Evolutionary conservation across 2,888 invertebrate species (phyloP), one percentile per base, ranked within the genome.

Genomic region (Ptycholaimellus sp.): DNA sequence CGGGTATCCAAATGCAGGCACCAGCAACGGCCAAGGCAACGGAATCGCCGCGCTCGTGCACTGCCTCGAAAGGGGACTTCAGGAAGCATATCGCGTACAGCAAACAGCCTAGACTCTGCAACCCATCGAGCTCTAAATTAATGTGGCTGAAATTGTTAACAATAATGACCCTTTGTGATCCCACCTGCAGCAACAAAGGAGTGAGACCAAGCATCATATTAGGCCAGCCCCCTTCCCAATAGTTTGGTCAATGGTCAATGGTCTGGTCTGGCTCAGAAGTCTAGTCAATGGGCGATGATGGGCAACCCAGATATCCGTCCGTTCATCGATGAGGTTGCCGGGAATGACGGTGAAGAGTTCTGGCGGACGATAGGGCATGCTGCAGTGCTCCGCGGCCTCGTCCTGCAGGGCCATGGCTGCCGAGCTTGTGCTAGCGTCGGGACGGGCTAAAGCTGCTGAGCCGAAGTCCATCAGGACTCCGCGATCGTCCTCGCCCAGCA

Each of bases 251-350:
- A n/a, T n/a, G n/a, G n/a, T n/a, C n/a, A n/a, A n/a, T n/a, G n/a
- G n/a, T n/a, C n/a, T n/a, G n/a, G n/a, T n/a, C n/a, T n/a, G n/a
- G n/a, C n/a, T n/a, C n/a, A n/a, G n/a, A n/a, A n/a, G n/a, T n/a
- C n/a, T n/a, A n/a, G n/a, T n/a, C n/a, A n/a, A n/a, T n/a, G n/a
- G n/a, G n/a, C n/a, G n/a, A n/a, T n/a, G n/a, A n/a, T n/a, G n/a
- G n/a, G n/a, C n/a, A n/a, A 75, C 75, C 81, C 81, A 82, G 52
- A 81, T 73, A 61, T 82, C 81, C 25, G 76, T 76, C 45, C 76
- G 63, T 59, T 80, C 76, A 56, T 79, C 78, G 38, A 82, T 70
- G 49, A 72, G 70, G 50, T 74, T 71, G 51, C 76, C 73, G 40
- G 73, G 72, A 59, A 79, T 75, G 9, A 81, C 77, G 48, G 73